Evolutionary conservation across 2,113 vertebrate species (phyloP), one percentile per base, ranked within the genome.

Genomic region (Tenrec ecaudatus): DNA sequence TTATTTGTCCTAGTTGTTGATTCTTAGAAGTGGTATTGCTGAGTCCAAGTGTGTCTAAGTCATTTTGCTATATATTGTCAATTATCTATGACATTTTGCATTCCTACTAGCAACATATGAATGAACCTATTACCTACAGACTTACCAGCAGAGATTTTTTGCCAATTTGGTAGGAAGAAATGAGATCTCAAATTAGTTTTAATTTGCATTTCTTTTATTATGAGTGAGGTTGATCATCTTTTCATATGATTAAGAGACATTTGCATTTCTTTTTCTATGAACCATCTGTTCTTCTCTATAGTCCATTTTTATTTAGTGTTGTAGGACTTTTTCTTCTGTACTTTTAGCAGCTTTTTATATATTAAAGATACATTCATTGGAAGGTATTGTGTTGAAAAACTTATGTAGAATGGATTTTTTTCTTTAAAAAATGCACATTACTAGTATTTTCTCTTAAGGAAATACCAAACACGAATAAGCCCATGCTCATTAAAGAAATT

Each of bases 301-400:
- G 22, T 38, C 20, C 38, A 76, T 76, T 40, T 75, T 94, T 89
- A 38, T 93, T 94, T 60, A 82, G 60, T 81, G 23, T 66, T 91
- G 23, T 71, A 77, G 40, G 27, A 89, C 57, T 87, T 93, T 88
- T 92, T 83, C 22, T 90, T 29, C 43, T 83, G 58, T 93, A 68
- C n/a, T 92, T 95, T 95, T 77, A 95, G 86, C 80, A 91, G 5
- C 16, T 89, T 12, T 79, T 40, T 89, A 38, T 88, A 66, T 79
- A 62, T 38, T 90, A 81, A 87, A 69, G 19, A 60, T 85, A 82
- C 25, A 88, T 81, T 64, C 33, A 60, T 9, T 91, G 33, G 64
- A 10, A 47, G 23, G 64, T 75, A 27, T 82, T 90, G 33, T 22
- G 82, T 89, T 90, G 88, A 47, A 91, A 91, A 95, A 86, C 14